phyloP scores from a whole-genome alignment of 2,888 invertebrate species.

The Blastobasis adustella region DNA sequence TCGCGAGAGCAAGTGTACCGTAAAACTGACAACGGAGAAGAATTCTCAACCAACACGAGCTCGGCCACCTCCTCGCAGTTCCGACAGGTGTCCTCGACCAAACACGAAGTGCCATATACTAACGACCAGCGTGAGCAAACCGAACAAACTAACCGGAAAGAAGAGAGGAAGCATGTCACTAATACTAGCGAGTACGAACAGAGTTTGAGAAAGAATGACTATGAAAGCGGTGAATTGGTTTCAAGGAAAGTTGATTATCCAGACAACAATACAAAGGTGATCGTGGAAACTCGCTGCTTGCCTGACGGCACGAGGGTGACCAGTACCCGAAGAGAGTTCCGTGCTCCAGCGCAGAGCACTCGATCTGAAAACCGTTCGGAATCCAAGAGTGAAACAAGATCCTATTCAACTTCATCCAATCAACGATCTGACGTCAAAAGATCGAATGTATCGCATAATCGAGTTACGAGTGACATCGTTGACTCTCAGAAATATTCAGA shows the following conservation, averaged over 20 bases:
- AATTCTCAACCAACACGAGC: constrained; percentile 48
- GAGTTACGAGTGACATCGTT: constrained; percentile 34
- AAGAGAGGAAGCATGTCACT: constrained; percentile 27
- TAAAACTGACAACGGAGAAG: constrained; percentile 55
- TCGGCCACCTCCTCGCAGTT: constrained; percentile 53
- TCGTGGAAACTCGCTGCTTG: constrained; percentile 78
- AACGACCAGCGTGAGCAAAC: constrained; percentile 39
- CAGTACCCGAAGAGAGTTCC: constrained; percentile 79
- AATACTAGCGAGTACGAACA: constrained; percentile 36
- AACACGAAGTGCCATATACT: constrained; percentile 50
- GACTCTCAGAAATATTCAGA: constrained; percentile 53
- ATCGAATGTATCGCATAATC: constrained; percentile 24
- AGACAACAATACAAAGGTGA: constrained; percentile 79
- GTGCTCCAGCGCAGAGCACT: constrained; percentile 48
- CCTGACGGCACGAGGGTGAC: constrained; percentile 80
- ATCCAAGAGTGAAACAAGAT: constrained; percentile 40
- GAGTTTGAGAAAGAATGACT: constrained; percentile 28
- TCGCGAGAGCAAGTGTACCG: constrained; percentile 53
- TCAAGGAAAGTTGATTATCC: constrained; percentile 76
- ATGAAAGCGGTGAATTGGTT: constrained; percentile 61
- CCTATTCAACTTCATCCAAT: constrained; percentile 34
- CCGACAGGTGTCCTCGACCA: constrained; percentile 48
- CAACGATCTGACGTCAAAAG: constrained; percentile 39
- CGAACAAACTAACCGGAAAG: constrained; percentile 35
- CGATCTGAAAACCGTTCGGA: constrained; percentile 49